Base-by-base conservation (phyloP, 2,113 vertebrate genomes). In the Zosterops hypoxanthus region DNA sequence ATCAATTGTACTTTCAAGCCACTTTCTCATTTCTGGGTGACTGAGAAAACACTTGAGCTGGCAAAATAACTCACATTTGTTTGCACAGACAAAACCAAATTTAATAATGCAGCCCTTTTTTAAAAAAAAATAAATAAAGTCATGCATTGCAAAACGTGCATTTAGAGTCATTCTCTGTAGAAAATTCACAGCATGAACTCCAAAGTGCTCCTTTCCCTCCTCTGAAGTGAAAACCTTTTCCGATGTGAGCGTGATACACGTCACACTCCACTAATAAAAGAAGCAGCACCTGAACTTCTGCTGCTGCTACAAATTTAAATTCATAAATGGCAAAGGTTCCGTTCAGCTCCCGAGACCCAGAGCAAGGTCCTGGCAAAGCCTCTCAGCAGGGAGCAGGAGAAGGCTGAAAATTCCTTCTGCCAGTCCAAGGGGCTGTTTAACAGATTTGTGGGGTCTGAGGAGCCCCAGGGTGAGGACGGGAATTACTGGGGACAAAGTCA, bases 21-120 rank as follows among this genome's bases (percentile, higher is more conserved):
- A 22, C 79, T 95, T 86, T 81, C 81, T 78, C 94, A 91, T 93
- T 94, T 87, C 81, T 65, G 82, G 61, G 69, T 83, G 75, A 89
- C 82, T 86, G 90, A 91, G 80, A 57, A 95, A 89, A 92, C 94
- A 89, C 86, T 95, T 50, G 59, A 92, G 90, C 85, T 89, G 52
- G 66, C 70, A 94, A 94, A 90, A 94, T 69, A 96, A 88, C 59
- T 94, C 82, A 50, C 49, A 29, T 95, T 92, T 95, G 95, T 87
- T 95, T 94, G 52, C 95, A 90, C 52, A 59, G 72, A 86, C 68
- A 92, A 94, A 68, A 2, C 46, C 44, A 82, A 84, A 91, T 93
- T 90, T 86, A 86, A 95, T 95, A 93, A 95, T 6, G 14, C 50
- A 72, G 64, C 47, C 42, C 34, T 36, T 83, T 77, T 64, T 11